A percentile compares a stretch with the other conserved stretches of the same genome.
Evolutionary conservation across 1,140 invertebrate species (phyloP).

Genomic region (Acyrthosiphon pisum): DNA sequence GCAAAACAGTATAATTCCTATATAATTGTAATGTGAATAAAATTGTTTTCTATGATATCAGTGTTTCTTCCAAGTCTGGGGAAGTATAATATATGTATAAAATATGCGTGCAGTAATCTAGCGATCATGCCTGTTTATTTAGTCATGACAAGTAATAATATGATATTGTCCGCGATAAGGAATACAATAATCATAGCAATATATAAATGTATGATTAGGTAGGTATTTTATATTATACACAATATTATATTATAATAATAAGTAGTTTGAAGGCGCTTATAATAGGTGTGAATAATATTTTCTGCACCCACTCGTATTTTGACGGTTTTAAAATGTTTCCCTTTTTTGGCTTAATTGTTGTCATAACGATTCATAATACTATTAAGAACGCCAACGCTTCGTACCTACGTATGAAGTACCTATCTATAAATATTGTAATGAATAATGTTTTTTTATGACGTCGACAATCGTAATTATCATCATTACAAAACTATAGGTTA

Average conservation of each 20-base stretch:
- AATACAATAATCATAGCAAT: not conserved
- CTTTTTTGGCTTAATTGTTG: not conserved
- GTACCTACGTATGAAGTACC: too few species aligned
- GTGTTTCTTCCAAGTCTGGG: too few species aligned
- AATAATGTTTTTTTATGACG: not conserved
- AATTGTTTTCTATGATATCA: too few species aligned
- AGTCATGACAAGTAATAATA: too few species aligned
- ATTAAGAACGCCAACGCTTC: not conserved
- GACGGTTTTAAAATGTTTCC: not conserved
- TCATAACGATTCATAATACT: not conserved
- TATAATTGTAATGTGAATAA: too few species aligned
- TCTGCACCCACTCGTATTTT: not conserved
- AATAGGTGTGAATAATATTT: not conserved
- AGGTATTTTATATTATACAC: too few species aligned
- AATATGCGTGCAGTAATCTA: too few species aligned
- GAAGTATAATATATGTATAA: too few species aligned
- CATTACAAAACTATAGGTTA: not conserved
- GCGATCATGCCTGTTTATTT: too few species aligned
- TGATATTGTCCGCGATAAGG: not conserved
- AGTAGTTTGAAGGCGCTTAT: not conserved
- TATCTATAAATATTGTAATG: not conserved
- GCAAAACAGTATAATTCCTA: too few species aligned
- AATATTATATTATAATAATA: not conserved
- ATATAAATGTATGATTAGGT: too few species aligned
- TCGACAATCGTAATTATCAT: not conserved